Conservation (phyloP, 2,888 invertebrate species). For the Oscheius onirici region DNA sequence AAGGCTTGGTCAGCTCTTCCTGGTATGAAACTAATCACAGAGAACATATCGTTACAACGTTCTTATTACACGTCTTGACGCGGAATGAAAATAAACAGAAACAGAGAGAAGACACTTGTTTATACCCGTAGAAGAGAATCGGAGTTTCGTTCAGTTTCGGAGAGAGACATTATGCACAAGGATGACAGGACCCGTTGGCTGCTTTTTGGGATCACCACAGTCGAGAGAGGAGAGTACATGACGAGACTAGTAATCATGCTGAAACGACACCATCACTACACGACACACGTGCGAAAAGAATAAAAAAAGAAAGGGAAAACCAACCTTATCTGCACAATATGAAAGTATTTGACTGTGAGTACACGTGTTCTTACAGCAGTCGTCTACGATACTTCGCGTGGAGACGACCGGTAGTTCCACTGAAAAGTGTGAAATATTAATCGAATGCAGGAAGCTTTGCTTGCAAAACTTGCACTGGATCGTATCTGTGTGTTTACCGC, state of each 20-base stretch:
- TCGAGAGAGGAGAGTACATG: constrained; percentile 19
- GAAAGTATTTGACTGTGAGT: constrained; percentile 3
- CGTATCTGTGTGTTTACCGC: constrained; percentile 9
- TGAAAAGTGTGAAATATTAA: neutral
- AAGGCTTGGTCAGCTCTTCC: neutral
- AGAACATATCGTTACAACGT: neutral
- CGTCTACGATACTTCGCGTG: constrained; percentile 22
- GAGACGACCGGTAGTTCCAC: constrained; percentile 16
- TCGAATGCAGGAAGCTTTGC: neutral
- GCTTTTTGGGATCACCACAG: constrained; percentile 23
- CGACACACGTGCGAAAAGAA: constrained; percentile 3
- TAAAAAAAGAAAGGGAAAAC: neutral
- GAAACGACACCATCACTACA: constrained; percentile 29
- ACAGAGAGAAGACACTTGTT: constrained; percentile 18
- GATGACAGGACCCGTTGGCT: constrained; percentile 15
- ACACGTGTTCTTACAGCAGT: constrained; percentile 18
- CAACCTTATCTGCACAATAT: constrained; percentile 19
- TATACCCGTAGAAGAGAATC: constrained; percentile 7
- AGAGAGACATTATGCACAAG: constrained; percentile 28
- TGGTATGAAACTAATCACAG: neutral
- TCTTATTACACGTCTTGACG: constrained; percentile 14
- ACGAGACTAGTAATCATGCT: constrained; percentile 23
- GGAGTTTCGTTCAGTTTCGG: neutral
- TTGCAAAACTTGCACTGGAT: constrained; percentile 6
- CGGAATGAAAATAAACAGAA: constrained; percentile 19